A percentile compares a stretch with the other conserved stretches of the same genome.
Evolutionary conservation across 2,113 vertebrate genomes (phyloP).

Genomic region (Spizaetus ornatus): DNA sequence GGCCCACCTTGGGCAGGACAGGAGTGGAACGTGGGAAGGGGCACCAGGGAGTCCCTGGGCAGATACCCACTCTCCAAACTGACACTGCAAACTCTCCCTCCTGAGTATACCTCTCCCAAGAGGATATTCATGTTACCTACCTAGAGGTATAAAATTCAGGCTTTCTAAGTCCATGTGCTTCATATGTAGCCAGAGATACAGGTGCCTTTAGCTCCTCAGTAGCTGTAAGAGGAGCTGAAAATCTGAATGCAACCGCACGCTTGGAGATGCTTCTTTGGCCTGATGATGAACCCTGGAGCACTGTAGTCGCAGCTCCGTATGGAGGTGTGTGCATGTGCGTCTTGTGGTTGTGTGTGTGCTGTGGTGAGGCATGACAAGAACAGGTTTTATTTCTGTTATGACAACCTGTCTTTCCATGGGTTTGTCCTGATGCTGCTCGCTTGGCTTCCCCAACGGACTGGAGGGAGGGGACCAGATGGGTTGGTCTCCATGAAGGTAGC

Average conservation of each 20-base stretch:
- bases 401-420: neutral
- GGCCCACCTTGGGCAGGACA: neutral
- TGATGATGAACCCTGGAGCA: neutral
- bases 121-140: accelerated
- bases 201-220: neutral
- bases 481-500: neutral
- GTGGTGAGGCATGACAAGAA: accelerated
- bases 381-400: neutral
- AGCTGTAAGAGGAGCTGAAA: neutral
- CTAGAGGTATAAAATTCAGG: neutral
- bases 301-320: accelerated
- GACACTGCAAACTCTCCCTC: neutral
- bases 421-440: neutral
- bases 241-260: neutral
- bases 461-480: neutral
- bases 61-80: neutral
- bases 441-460: neutral
- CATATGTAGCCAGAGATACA: neutral
- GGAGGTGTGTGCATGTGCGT: neutral
- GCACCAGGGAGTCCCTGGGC: neutral
- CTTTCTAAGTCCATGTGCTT: neutral
- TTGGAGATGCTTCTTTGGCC: neutral
- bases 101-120: too few species aligned
- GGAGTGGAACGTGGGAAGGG: accelerated
- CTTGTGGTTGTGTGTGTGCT: accelerated